Conservation (phyloP, 2,888 invertebrate genomes). For the Caenorhabditis drosophilae region DNA sequence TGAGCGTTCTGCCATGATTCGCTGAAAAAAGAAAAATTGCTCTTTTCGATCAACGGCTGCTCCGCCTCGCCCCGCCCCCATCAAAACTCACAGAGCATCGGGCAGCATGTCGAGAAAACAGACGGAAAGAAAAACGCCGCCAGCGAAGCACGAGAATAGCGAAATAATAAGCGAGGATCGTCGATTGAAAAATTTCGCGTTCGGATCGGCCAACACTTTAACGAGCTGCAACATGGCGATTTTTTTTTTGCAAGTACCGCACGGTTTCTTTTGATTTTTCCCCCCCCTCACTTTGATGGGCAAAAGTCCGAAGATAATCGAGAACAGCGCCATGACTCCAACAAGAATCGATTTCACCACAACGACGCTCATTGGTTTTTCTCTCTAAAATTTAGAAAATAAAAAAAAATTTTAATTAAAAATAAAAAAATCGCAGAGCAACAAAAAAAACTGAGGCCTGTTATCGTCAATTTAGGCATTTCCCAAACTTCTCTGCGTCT, state of each 20-base stretch:
- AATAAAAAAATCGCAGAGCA: too few relatives aligned
- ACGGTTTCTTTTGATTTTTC: too few relatives aligned
- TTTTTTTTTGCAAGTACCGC: too few relatives aligned
- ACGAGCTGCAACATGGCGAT: constrained; percentile 2
- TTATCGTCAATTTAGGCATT: too few relatives aligned
- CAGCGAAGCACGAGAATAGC: constrained; percentile 44
- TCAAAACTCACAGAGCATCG: constrained; percentile 33
- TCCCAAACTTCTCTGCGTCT: too few relatives aligned
- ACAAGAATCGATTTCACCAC: constrained; percentile 51
- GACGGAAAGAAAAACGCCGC: constrained; percentile 43
- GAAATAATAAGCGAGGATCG: constrained; percentile 24
- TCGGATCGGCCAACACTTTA: neutral
- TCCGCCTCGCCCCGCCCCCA: too few relatives aligned
- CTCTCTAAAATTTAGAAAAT: too few relatives aligned
- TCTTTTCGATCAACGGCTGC: neutral
- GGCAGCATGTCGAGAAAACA: constrained; percentile 52
- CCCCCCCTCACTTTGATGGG: constrained; percentile 77
- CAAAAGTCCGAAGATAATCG: constrained; percentile 49
- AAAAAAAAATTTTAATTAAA: too few relatives aligned
- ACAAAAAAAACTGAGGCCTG: too few relatives aligned
- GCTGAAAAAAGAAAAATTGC: neutral
- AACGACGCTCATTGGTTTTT: neutral
- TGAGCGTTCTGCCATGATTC: constrained; percentile 5
- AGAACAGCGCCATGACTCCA: constrained; percentile 51
- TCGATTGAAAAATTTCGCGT: neutral